Evolutionary conservation across 2,888 invertebrate genomes (phyloP), one percentile per base, ranked within the genome.

Genomic region (Nomada hirtipes): DNA sequence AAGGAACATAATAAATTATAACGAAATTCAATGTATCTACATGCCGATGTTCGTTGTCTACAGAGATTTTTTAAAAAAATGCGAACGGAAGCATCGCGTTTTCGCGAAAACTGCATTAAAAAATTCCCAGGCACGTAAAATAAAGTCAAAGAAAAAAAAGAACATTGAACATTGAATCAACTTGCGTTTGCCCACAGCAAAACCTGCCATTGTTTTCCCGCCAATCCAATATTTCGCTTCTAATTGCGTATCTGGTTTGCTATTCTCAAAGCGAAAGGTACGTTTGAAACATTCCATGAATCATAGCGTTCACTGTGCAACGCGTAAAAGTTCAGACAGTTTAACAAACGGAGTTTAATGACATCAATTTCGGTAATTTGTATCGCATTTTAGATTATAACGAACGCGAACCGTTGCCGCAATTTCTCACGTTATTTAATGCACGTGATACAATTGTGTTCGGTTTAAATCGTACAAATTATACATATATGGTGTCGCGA

Each of bases 381-480:
- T 26, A 44, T 52, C 57, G 10, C 9, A 26, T 69, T 59, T 13
- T 47, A 36, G 44, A 53, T 63, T 29, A 47, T 50, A 15, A 60
- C 44, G 68, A 7, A 47, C 29, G 55, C 61, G 47, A 68, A n/a
- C 68, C 26, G 26, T 69, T 59, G 18, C 42, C 47, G 59, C 60
- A 47, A 69, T 70, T 79, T 63, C 29, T 70, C 70, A 60, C n/a
- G 29, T 53, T 44, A 55, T 60, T 63, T 65, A 64, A 65, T 52
- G 65, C 23, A 9, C 10, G 55, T 47, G 65, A 71, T 63, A 44
- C 69, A n/a, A 64, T 68, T 20, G 60, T 52, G n/a, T 53, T 53
- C 23, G 36, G 42, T 67, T 76, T 67, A 67, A 79, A 71, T 69
- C 53, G 70, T 61, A 44, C 73, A 52, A 79, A 69, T 65, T 72